phyloP scores from a whole-genome alignment of 2,113 vertebrate species.

The Cyprinus carpio region DNA sequence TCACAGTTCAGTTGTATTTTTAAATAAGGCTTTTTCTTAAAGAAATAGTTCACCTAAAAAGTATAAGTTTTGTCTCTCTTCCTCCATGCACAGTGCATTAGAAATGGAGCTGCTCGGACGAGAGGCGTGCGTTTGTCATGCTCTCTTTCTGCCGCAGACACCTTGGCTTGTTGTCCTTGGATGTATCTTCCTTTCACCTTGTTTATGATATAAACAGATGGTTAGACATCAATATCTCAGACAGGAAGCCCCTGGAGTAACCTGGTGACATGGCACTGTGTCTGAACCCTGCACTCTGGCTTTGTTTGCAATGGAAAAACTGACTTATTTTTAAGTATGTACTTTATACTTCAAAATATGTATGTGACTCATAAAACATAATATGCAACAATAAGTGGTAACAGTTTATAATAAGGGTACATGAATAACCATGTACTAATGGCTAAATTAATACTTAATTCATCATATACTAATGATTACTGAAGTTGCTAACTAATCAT shows the following conservation, averaged over 20 bases:
- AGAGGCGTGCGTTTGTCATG: not conserved
- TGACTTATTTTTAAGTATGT: not conserved
- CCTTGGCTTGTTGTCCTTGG: not conserved
- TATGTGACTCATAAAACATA: not conserved
- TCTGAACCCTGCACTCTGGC: constrained; percentile 27
- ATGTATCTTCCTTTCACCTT: constrained; percentile 18
- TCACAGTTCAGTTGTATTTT: not conserved
- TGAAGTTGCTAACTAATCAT: too few relatives aligned
- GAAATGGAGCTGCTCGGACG: not conserved
- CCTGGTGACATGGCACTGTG: constrained; percentile 8
- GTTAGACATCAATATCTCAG: constrained; percentile 43
- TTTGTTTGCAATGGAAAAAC: constrained; percentile 17
- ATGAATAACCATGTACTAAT: too few relatives aligned
- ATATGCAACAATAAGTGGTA: not conserved
- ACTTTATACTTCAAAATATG: not conserved
- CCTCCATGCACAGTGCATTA: not conserved
- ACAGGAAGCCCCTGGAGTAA: constrained; percentile 36
- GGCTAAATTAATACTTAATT: too few relatives aligned
- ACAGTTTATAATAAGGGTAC: too few relatives aligned
- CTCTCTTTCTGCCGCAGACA: not conserved
- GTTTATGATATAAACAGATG: constrained; percentile 32
- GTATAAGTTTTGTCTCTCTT: not conserved
- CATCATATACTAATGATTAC: too few relatives aligned
- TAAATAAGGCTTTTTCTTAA: not conserved
- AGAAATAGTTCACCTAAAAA: not conserved